Evolutionary conservation across 64 coral and sea anemone genomes (phyloP), one percentile per base, ranked within the genome.

Genomic region (Montipora sp.): DNA sequence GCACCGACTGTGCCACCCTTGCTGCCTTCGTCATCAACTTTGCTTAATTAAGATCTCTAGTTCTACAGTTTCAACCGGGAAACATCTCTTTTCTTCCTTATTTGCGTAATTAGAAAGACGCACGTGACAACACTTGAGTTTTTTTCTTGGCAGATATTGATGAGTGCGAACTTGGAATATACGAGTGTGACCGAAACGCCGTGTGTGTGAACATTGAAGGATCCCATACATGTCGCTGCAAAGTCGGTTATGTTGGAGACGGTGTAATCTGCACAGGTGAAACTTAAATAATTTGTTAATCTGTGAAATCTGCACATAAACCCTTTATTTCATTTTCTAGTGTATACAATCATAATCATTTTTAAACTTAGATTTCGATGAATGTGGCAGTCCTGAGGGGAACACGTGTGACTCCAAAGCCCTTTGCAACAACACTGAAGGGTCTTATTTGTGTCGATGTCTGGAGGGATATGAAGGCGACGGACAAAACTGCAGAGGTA

Each of bases 361-460:
- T 13, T 66, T 14, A 0, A 66, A 66, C 61, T 9, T 66, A 93
- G 91, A 93, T 51, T 43, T 93, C 43, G 71, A 93, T 79, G 91
- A 93, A 87, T 93, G 91, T 22, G 10, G 36, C 16, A 71, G 13
- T 18, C n/a, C 81, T 51, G 82, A 77, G 14, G 3, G 22, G 14
- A 68, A 83, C 80, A 23, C 65, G 8, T 72, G 70, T 5, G 0
- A 15, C 19, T 16, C n/a, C 8, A 51, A 70, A 9, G 70, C 48
- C 9, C 19, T 23, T 18, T 87, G 63, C 21, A 74, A 18, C 21
- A 87, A 87, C 67, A 70, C 14, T 22, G 83, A 87, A 73, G 63
- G 83, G n/a, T 87, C 70, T 4, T 72, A 87, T 13, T 15, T 23
- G 15, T 87, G 63, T 49, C 43, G 63, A 3, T 72, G 70, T 45